Conservation (phyloP, 2,113 vertebrate genomes). For the human (Homo sapiens) region GRCh38 chr7:81756001-81756500, state of each 20-base stretch:
- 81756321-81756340: background rate
- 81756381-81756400: background rate
- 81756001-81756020: background rate
- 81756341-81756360: background rate
- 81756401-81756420: constrained; percentile 42
- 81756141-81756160: background rate
- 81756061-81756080: background rate
- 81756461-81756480: constrained; percentile 17
- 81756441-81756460: background rate
- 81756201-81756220: background rate
- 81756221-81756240: background rate
- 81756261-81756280: background rate
- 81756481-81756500: background rate
- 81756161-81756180: background rate
- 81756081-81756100: background rate
- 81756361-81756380: background rate
- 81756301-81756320: background rate
- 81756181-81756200: background rate
- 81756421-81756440: background rate
- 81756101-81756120: background rate
- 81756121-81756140: background rate
- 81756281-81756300: background rate
- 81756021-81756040: background rate
- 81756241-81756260: background rate
- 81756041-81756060: background rate